Evolutionary conservation across 2,797 vertebrate genomes (phyloP), one percentile per base, ranked within the genome.

Genomic region (Falco biarmicus): DNA sequence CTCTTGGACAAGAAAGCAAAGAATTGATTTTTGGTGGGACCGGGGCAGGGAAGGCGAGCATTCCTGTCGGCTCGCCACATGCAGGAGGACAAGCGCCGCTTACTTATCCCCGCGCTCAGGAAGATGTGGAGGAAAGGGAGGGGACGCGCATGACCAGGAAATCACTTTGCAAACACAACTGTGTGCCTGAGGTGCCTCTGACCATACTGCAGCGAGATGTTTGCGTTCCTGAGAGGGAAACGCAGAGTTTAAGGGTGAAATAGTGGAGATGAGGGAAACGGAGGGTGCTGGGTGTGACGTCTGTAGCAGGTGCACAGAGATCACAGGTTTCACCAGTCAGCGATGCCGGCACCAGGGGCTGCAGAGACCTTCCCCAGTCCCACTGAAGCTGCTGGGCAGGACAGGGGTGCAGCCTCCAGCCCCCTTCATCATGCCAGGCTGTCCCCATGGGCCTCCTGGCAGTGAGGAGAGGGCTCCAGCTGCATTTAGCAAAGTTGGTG

Each of bases 261-360:
- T 1, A 61, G 31, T 2, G 19, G 41, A 65, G 51, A 51, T 11
- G 61, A 85, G 31, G 53, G 51, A 66, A 68, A 59, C 1, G 3
- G 29, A 45, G 31, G 47, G 6, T 22, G 20, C 20, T 29, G 45
- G 32, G 24, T 1, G 2, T 3, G n/a, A 51, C 12, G 37, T 22
- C 34, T 43, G 39, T 1, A 29, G 74, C 4, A 66, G 65, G 25
- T 4, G 5, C 34, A 32, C 5, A 8, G 64, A 81, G 43, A 34
- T 5, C 1, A 11, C 66, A 17, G 31, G 16, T 22, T 22, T 79
- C 29, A 37, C 1, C 0, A 14, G 47, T 31, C 0, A 0, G 51
- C n/a, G 90, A 60, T 0, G 0, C 2, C 25, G 63, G 37, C 53
- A 26, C 3, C 6, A 8, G 15, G 26, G 20, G 7, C 43, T 41